Evolutionary conservation across 2,113 vertebrate genomes (phyloP).

Genomic region (Archilochus colubris): DNA sequence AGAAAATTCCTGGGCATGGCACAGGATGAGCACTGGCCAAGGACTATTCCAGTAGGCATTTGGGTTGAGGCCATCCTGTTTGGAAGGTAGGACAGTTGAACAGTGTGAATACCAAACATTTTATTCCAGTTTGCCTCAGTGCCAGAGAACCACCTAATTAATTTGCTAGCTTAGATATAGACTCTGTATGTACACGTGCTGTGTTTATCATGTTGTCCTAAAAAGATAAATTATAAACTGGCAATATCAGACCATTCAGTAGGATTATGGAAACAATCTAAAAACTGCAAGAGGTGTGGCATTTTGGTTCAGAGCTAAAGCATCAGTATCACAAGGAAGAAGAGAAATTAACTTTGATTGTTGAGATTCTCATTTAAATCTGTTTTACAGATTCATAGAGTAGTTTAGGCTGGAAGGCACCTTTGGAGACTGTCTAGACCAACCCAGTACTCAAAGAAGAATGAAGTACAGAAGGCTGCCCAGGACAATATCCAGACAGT

Average conservation of each 20-base stretch:
- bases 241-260: background rate
- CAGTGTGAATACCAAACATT: background rate
- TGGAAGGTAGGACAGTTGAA: background rate
- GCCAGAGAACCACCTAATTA: background rate
- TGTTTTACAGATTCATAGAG: background rate
- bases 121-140: background rate
- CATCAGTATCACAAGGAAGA: background rate
- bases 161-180: background rate
- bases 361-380: background rate
- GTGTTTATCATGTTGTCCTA: background rate
- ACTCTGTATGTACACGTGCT: background rate
- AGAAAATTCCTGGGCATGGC: background rate
- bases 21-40: background rate
- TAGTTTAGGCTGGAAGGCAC: background rate
- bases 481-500: background rate
- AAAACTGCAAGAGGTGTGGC: background rate
- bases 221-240: background rate
- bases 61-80: constrained; percentile 2
- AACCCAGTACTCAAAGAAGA: background rate
- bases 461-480: background rate
- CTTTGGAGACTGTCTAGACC: background rate
- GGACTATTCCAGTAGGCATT: background rate
- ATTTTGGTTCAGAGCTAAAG: background rate
- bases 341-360: background rate
- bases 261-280: background rate